phyloP scores from a whole-genome alignment of 2,113 vertebrate species.

The Mellivora capensis region DNA sequence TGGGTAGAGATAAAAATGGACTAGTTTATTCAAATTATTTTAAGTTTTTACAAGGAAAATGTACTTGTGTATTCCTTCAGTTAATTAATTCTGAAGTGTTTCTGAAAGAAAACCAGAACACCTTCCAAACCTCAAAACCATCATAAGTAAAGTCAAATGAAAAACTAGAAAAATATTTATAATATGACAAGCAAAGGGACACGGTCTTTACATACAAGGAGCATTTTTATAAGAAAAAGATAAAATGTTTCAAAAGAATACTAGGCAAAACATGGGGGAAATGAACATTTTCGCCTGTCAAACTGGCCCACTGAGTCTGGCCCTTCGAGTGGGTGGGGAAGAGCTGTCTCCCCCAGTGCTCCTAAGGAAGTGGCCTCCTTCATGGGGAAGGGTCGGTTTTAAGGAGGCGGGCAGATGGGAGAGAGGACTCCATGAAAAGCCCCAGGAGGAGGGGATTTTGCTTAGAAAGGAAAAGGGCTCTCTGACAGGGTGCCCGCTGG shows the following conservation, averaged over 20 bases:
- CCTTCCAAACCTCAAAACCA: neutral
- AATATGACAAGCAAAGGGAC: neutral
- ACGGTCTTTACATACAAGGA: neutral
- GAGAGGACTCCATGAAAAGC: neutral
- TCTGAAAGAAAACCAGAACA: constrained; percentile 3
- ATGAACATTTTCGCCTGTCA: neutral
- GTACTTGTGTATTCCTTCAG: neutral
- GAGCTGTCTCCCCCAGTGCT: neutral
- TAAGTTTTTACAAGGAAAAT: neutral
- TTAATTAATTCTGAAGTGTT: constrained; percentile 25
- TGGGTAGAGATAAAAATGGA: neutral
- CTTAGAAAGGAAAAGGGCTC: neutral
- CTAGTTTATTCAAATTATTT: neutral
- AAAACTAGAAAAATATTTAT: constrained; percentile 20
- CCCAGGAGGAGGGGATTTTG: neutral
- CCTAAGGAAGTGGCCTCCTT: neutral
- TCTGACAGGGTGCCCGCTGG: neutral
- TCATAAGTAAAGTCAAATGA: constrained; percentile 22
- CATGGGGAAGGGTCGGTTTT: neutral
- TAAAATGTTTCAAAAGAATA: neutral
- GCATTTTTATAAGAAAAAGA: neutral
- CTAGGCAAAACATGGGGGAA: neutral
- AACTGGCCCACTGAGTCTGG: neutral
- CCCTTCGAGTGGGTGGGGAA: neutral
- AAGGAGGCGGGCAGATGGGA: neutral